Base-by-base conservation (phyloP, 2,113 vertebrate species). In the Setophaga kirtlandii region DNA sequence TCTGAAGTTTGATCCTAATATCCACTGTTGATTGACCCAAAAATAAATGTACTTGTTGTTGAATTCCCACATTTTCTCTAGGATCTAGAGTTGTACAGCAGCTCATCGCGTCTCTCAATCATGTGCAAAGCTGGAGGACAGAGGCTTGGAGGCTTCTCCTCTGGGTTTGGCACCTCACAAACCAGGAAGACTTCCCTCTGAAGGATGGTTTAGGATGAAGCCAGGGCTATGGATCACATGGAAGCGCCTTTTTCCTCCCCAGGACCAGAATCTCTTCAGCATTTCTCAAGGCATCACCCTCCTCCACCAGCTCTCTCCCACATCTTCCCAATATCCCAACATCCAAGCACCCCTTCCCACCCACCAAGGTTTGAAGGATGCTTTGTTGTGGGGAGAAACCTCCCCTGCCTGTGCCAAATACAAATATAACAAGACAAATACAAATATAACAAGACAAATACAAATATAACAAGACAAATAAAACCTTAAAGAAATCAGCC, bases 211-310 rank as follows among this genome's bases (percentile, higher is more conserved):
- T 71, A 33, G 33, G 18, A n/a, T 22, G 33, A 85, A 94, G 49
- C 35, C 64, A 49, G 28, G 27, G 18, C 27, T 56, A 6, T 6
- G 20, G 41, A 50, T 76, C 65, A 58, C 0, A 0, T n/a, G 18
- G 30, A 81, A 17, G 24, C 44, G 16, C 35, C 20, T 49, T 33
- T 9, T 2, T 0, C 1, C 2, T n/a, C 5, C 3, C 24, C 15
- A 42, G 73, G 18, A 73, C 16, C 59, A 77, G n/a, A 28, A 87
- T 12, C 37, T 60, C 68, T 70, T 69, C 12, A 49, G 6, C 8
- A 4, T 37, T 80, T 77, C 77, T 35, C 35, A n/a, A 85, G 75
- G 37, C 39, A 74, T 7, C 62, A 15, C 12, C 4, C 12, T 52
- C 28, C 35, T 83, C 44, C 20, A 14, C 41, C 65, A 78, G 60